A percentile compares a stretch with the other conserved stretches of the same genome.
Evolutionary conservation across 2,113 vertebrate species (phyloP).

Genomic region (Eublepharis macularius): DNA sequence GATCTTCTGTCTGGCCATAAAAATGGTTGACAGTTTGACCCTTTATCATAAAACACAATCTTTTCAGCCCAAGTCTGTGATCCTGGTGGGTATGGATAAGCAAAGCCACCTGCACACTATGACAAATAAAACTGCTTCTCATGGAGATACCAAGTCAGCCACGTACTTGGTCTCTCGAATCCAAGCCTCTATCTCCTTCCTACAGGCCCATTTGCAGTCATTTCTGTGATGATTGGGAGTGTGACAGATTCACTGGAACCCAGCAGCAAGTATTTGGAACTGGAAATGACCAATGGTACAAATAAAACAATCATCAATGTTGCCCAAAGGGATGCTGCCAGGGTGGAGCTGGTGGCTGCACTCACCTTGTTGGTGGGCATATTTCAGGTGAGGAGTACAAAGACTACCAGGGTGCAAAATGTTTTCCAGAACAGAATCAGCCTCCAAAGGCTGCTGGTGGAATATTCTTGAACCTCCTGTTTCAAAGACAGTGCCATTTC

Average conservation of each 20-base stretch:
- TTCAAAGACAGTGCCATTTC: neutral
- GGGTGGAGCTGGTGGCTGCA: slow-evolving; percentile 83
- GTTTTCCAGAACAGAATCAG: neutral
- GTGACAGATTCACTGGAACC: slow-evolving; percentile 85
- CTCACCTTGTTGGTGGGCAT: slow-evolving; percentile 86
- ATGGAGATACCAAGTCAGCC: neutral
- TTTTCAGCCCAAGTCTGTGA: neutral
- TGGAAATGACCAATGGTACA: slow-evolving; percentile 56
- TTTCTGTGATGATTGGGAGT: slow-evolving; percentile 95
- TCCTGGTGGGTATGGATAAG: neutral
- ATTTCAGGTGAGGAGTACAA: slow-evolving; percentile 83
- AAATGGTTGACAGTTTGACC: neutral
- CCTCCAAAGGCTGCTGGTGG: rapidly evolving
- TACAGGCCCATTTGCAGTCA: slow-evolving; percentile 91
- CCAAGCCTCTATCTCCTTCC: neutral
- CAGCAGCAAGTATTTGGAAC: slow-evolving; percentile 70
- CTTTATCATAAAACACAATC: neutral
- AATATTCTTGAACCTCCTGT: neutral
- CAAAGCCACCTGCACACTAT: too few relatives aligned
- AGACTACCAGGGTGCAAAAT: neutral
- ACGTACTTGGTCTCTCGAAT: neutral
- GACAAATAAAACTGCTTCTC: neutral
- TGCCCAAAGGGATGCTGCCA: slow-evolving; percentile 54
- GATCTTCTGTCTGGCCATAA: neutral
- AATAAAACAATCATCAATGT: slow-evolving; percentile 52